These are phyloP conservation scores for Agrochola lychnidis DNA, from an alignment of 2,888 invertebrate species.

Conservation along the genomic window DNA sequence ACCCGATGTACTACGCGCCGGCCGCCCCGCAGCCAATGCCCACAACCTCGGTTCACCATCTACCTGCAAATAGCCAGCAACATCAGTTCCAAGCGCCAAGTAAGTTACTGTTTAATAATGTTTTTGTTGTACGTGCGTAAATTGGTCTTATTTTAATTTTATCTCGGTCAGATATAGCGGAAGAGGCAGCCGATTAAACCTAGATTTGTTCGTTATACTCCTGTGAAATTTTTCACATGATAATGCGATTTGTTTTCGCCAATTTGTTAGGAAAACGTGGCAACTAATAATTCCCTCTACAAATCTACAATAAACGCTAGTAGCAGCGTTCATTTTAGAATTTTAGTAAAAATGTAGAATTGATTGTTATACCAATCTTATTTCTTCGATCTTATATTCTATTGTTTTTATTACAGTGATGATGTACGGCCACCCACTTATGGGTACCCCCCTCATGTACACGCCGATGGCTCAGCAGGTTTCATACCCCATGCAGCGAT, in stretches of 20 bases:
- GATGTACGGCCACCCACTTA: slow-evolving; percentile 87
- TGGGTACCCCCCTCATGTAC: slow-evolving; percentile 91
- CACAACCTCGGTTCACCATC: slow-evolving; percentile 13
- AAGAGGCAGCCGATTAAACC: no score
- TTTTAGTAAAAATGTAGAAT: background rate
- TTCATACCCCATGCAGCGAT: slow-evolving; percentile 67
- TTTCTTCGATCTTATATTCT: background rate
- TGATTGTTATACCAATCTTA: background rate
- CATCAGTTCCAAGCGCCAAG: slow-evolving; percentile 60
- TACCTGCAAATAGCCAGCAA: slow-evolving; percentile 31
- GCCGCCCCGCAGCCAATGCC: slow-evolving; percentile 36
- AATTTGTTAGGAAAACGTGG: background rate
- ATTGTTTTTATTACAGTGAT: slow-evolving; percentile 86
- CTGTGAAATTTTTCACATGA: background rate
- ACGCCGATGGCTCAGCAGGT: slow-evolving; percentile 82
- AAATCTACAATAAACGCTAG: background rate
- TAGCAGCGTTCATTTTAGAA: background rate
- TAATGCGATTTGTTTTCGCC: background rate
- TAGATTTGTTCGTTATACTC: no score
- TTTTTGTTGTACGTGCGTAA: background rate
- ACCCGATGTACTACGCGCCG: slow-evolving; percentile 77
- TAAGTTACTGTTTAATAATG: slow-evolving; percentile 26
- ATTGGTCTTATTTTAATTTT: background rate
- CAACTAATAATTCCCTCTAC: background rate
- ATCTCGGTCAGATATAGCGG: background rate